Conservation (phyloP, 2,113 vertebrate genomes). For the Petrocephalus zakoni region DNA sequence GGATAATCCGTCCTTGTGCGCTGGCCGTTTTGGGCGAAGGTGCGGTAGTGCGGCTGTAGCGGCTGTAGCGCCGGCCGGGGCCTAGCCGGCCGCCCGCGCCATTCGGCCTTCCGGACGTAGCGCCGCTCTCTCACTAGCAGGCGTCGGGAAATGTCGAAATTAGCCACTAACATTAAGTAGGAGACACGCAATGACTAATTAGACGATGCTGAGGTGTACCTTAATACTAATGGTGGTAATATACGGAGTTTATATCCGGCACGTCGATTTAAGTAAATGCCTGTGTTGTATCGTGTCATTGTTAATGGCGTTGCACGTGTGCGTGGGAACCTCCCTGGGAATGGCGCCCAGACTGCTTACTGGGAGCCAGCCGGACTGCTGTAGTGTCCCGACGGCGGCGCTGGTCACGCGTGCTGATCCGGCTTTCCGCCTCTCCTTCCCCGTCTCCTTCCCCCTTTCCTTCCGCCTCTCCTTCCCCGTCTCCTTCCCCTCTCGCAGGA, state of each 20-base stretch:
- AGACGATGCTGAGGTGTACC: not conserved
- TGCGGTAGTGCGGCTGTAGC: not conserved
- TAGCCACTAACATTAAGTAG: not conserved
- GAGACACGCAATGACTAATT: not conserved
- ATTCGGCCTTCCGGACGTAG: not conserved
- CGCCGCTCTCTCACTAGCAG: not conserved
- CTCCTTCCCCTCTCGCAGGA: slow-evolving; percentile 19
- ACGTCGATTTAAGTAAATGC: not conserved
- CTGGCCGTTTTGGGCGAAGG: not conserved
- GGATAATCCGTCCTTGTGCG: not conserved
- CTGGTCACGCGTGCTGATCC: too few species aligned
- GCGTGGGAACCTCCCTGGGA: not conserved
- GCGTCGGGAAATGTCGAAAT: not conserved
- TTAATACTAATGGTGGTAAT: not conserved
- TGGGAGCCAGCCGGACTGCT: too few species aligned
- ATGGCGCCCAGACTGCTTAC: not conserved
- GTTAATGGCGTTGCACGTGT: not conserved
- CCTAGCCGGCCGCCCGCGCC: not conserved
- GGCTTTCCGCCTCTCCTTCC: too few species aligned
- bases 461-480: too few species aligned
- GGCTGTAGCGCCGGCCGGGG: not conserved
- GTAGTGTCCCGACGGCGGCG: too few species aligned
- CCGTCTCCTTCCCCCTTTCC: too few species aligned
- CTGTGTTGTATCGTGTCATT: not conserved
- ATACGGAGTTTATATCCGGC: not conserved